Conservation (phyloP, 2,113 vertebrate species). For the Pomatorhinus ruficollis region DNA sequence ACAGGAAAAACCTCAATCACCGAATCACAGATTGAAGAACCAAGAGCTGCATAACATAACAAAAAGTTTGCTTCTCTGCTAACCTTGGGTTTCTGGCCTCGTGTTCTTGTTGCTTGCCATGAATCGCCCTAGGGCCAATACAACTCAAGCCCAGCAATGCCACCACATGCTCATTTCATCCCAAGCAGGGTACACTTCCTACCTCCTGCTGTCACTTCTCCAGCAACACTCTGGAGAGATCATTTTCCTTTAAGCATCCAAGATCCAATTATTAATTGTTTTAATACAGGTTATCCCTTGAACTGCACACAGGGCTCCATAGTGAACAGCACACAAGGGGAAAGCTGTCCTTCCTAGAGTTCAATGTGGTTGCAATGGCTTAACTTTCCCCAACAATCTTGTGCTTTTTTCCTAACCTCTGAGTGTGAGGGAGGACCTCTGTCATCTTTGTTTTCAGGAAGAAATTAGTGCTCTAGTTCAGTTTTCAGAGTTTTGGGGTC, state of each 20-base stretch:
- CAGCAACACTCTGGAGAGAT: not conserved
- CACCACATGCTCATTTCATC: not conserved
- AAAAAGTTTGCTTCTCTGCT: not conserved
- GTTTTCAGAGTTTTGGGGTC: not conserved
- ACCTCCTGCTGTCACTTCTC: not conserved
- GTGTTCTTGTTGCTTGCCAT: not conserved
- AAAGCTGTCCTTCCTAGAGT: not conserved
- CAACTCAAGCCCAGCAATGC: not conserved
- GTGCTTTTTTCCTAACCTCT: not conserved
- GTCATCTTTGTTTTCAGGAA: not conserved
- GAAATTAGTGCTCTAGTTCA: not conserved
- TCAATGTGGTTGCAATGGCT: not conserved
- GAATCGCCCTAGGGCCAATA: fast-evolving
- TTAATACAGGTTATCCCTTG: not conserved
- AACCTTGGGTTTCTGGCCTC: not conserved
- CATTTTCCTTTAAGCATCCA: not conserved
- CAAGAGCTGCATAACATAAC: not conserved
- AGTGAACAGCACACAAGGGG: not conserved
- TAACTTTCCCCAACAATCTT: not conserved
- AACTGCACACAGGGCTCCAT: not conserved
- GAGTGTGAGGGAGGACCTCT: not conserved
- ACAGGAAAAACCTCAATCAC: not conserved
- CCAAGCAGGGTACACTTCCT: not conserved
- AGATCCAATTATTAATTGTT: not conserved
- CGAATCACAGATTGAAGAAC: not conserved